Evolutionary conservation across 1,140 invertebrate species (phyloP), one percentile per base, ranked within the genome.

Genomic region (Drosophila repleta): DNA sequence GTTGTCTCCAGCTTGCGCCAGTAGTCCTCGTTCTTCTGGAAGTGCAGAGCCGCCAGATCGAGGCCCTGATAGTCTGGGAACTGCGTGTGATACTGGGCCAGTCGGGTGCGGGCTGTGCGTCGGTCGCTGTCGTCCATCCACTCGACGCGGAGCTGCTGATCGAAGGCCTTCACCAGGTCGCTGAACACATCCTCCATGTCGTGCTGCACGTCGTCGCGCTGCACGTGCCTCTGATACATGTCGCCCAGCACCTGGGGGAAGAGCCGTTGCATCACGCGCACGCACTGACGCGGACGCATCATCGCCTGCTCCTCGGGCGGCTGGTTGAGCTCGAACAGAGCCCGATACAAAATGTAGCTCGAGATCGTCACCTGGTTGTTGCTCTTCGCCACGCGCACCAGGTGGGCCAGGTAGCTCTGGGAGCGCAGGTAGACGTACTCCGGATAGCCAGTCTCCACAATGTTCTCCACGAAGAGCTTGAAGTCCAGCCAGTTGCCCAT

Each of bases 321-420:
- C 20, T 85, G 74, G 26, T 89, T 82, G 0, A 91, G 63, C 24
- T 75, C 76, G 2, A 64, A n/a, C n/a, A 91, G 32, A 0, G 87
- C 90, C 2, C 80, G 37, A 62, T 91, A 91, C 17, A 91, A 60
- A 20, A 91, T 90, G 35, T 91, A 91, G 4, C 88, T 67, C 3
- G 74, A 52, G 2, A 91, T 60, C 0, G 87, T 83, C 1, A 74
- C 57, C 0, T 62, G 73, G 17, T 71, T 75, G 43, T 68, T 79
- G 3, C 3, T 41, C 41, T 64, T 81, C 0, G 71, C 35, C 0
- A 73, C 74, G 26, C 43, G 60, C 18, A 66, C 69, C 39, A 91
- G 43, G 39, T 91, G 87, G 6, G 46, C 32, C 5, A 91, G 63
- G 37, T 91, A 91, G 1, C 52, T 51, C 46, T 48, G 64, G 0